phyloP scores from a whole-genome alignment of 2,888 invertebrate genomes.

The Himalopsyche japonica region DNA sequence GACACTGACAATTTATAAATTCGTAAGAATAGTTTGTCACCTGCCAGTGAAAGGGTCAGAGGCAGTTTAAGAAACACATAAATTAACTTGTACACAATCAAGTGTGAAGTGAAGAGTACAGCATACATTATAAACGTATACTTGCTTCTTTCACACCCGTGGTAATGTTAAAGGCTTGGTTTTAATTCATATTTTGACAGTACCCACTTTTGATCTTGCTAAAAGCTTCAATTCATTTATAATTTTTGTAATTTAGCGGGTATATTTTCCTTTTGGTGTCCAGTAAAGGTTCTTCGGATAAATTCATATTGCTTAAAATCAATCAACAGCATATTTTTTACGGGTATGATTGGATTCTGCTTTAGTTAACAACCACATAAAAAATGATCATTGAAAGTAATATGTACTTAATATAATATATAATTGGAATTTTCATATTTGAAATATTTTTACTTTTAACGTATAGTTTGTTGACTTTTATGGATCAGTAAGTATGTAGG shows the following conservation, averaged over 20 bases:
- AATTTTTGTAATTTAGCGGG: not conserved
- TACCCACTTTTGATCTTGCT: constrained; percentile 12
- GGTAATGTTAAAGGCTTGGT: constrained; percentile 2
- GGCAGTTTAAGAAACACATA: constrained; percentile 20
- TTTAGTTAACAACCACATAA: too few relatives aligned
- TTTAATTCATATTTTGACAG: constrained; percentile 4
- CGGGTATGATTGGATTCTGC: too few relatives aligned
- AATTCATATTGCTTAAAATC: not conserved
- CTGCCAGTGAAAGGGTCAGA: not conserved
- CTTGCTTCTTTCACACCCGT: constrained; percentile 1
- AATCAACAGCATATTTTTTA: too few relatives aligned
- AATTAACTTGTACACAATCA: constrained; percentile 23
- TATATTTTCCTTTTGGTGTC: not conserved
- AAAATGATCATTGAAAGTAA: too few relatives aligned
- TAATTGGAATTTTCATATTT: too few relatives aligned
- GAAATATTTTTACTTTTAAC: too few relatives aligned
- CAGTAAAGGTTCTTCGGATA: not conserved
- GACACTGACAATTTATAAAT: too few relatives aligned
- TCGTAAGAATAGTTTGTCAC: too few relatives aligned
- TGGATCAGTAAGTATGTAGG: too few relatives aligned
- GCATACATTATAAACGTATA: not conserved
- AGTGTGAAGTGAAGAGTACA: constrained; percentile 13
- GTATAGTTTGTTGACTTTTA: too few relatives aligned
- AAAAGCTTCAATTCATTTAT: constrained; percentile 1
- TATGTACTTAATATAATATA: too few relatives aligned